Evolutionary conservation across 2,113 vertebrate genomes (phyloP).

Genomic region (Sterrhoptilus dennistouni): DNA sequence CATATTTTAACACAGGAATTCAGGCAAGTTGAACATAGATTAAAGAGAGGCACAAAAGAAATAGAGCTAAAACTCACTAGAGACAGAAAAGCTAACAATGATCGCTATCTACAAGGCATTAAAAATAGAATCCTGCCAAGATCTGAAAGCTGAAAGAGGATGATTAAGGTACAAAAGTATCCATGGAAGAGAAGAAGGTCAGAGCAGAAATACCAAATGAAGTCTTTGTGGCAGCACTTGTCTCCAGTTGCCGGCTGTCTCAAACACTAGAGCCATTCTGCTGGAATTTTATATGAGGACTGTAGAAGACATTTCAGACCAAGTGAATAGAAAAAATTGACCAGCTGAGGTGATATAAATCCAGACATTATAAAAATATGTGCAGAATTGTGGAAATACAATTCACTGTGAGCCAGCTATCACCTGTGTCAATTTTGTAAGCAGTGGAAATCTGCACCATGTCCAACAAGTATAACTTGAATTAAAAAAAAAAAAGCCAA

Average conservation of each 20-base stretch:
- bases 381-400: background rate
- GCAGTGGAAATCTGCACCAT: background rate
- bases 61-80: background rate
- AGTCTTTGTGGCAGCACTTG: background rate
- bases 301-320: background rate
- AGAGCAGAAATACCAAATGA: background rate
- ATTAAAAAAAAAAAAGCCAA: background rate
- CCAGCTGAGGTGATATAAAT: background rate
- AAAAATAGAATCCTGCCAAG: slow-evolving; percentile 27
- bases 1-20: background rate
- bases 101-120: background rate
- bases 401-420: background rate
- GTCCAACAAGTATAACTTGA: background rate
- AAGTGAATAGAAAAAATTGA: background rate
- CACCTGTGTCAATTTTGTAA: background rate
- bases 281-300: background rate
- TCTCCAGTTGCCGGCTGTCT: background rate
- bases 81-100: background rate
- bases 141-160: background rate
- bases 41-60: background rate
- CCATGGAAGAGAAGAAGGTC: background rate
- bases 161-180: background rate
- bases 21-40: background rate
- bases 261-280: background rate
- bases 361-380: background rate